Evolutionary conservation across 2,113 vertebrate genomes (phyloP), one percentile per base, ranked within the genome.

Genomic region (Arenaria interpres): DNA sequence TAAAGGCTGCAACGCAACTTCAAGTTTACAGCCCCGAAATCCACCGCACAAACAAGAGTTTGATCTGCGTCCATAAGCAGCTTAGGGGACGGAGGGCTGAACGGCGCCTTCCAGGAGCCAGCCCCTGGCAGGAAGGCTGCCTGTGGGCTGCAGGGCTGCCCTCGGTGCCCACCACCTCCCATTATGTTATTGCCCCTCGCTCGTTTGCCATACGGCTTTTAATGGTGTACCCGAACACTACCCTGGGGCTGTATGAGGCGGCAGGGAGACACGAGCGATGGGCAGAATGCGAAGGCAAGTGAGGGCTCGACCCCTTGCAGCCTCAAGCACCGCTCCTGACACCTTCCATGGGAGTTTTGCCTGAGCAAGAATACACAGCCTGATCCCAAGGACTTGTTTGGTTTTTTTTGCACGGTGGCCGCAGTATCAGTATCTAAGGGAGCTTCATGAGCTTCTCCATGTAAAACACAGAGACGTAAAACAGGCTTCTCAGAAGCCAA

Each of bases 401-500:
- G 43, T 10, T 71, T 71, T 59, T 85, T 85, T 85, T 64, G n/a
- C 45, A 48, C 21, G 37, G 69, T 88, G 53, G 63, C 53, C 27
- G 1, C 54, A 39, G 39, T 66, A 85, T 89, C 80, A 85, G 83
- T 95, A 84, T 68, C 72, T 93, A 57, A 88, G 51, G 81, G 67
- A 96, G 46, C 93, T 94, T 88, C 85, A 43, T 22, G 46, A 48
- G 21, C 46, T 48, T 48, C 46, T 23, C 46, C 21, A 21, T 66
- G 67, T 94, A 94, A 80, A 96, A 68, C 74, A 68, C 51, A 71
- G 79, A 95, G 89, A 41, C 66, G 63, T 80, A 86, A 85, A 97
- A 96, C 91, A 96, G 94, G 93, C 93, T 96, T 96, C 68, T 95
- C 91, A 96, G 94, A 93, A 97, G 96, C 91, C 71, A 57, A 85